Evolutionary conservation across 2,888 invertebrate genomes (phyloP).

Genomic region (Orthonychiurus folsomi): DNA sequence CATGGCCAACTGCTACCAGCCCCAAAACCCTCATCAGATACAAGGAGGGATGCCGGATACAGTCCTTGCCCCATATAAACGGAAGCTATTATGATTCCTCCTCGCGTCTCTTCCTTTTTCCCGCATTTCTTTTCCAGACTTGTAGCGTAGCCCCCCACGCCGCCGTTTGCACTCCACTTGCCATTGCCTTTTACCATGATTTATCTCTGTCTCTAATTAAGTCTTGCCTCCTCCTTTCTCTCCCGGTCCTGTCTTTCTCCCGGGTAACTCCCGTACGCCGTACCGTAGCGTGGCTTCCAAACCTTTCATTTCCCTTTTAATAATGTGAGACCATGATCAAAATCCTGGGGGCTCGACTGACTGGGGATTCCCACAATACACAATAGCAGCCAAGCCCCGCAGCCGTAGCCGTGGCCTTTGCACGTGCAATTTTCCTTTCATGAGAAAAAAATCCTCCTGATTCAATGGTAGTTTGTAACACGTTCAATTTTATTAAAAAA

Average conservation of each 20-base stretch:
- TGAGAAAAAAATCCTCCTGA: neutral
- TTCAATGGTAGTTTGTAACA: neutral
- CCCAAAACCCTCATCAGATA: neutral
- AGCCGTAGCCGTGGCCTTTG: no score
- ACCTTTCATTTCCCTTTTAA: slow-evolving; percentile 1
- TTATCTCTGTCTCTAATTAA: slow-evolving; percentile 20
- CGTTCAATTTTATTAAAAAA: neutral
- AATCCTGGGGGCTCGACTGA: neutral
- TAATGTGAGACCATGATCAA: neutral
- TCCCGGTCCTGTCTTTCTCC: neutral
- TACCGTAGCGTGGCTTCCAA: neutral
- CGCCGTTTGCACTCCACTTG: neutral
- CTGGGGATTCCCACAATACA: no score
- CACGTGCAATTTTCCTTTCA: no score
- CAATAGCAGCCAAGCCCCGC: no score
- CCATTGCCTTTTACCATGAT: slow-evolving; percentile 13
- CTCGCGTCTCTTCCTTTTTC: no score
- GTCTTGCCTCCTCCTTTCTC: slow-evolving; percentile 11
- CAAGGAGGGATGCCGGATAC: no score
- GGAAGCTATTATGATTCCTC: no score
- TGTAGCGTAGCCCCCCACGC: neutral
- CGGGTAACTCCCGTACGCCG: neutral
- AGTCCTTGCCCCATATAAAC: no score
- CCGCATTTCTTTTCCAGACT: no score
- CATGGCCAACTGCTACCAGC: neutral